These are phyloP conservation scores for Gopherus evgoodei DNA, from an alignment of 2,113 vertebrate genomes.

Conservation along the genomic window DNA sequence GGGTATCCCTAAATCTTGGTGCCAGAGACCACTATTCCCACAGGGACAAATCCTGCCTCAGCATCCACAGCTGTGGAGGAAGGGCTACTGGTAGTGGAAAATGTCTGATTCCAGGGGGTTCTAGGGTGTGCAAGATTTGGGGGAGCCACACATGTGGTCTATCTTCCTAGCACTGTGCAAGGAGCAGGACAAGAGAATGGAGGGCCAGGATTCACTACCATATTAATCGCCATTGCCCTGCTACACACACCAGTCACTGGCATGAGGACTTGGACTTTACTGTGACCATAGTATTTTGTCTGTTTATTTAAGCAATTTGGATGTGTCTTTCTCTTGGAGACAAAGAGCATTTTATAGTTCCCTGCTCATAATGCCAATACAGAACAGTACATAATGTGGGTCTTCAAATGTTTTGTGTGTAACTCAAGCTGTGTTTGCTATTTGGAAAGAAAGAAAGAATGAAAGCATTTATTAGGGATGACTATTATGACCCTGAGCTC, in stretches of 20 bases:
- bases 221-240: background rate
- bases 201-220: background rate
- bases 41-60: rapidly evolving
- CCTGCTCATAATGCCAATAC: background rate
- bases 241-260: background rate
- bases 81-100: background rate
- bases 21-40: background rate
- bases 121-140: background rate
- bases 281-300: too few species aligned
- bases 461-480: background rate
- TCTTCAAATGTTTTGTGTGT: background rate
- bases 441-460: constrained; percentile 2
- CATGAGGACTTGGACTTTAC: background rate
- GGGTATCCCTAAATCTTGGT: background rate
- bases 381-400: rapidly evolving
- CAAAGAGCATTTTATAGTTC: background rate
- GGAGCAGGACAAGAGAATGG: background rate
- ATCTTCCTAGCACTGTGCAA: rapidly evolving
- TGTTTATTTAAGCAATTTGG: background rate
- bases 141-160: background rate
- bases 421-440: background rate
- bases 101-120: background rate
- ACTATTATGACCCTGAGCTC: background rate
- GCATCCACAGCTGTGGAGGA: background rate
- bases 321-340: background rate